Base-by-base conservation (phyloP, 1,140 invertebrate genomes). In the Ctenoplectra terminalis region DNA sequence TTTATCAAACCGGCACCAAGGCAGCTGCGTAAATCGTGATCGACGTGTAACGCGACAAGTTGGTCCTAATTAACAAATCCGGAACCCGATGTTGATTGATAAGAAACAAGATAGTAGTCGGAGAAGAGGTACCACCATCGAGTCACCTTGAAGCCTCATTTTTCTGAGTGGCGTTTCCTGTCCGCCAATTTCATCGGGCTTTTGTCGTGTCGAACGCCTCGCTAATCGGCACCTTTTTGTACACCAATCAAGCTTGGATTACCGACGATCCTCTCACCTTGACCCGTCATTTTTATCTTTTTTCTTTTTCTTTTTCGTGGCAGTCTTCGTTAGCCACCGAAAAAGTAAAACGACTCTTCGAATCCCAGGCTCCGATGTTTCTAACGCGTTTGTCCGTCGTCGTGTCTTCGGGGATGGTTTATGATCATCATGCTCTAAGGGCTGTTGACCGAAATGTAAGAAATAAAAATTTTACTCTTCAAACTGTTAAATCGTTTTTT, bases 161-260 rank as follows among this genome's bases (percentile, higher is more conserved):
- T 92, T 91, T 92, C 76, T 89, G 91, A 92, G 84, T 92, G 90
- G 89, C 90, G 81, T 92, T 93, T 93, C 91, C 92, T 92, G 92
- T 75, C 81, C 50, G 71, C 52, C 66, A 87, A 43, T 90, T 90
- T 92, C 80, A 72, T 85, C 86, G 84, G 85, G 74, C 84, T 88
- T 87, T 91, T 92, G 88, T 91, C 88, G 83, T 81, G 87, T 70
- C 87, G 87, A 91, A 91, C 81, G 87, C 77, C 54, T 86, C 89
- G 83, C 81, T 92, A 93, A 94, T 93, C 89, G 88, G 72, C 89
- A 90, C 88, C 90, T 93, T 93, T 94, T 94, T 94, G 93, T 94
- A 43, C 86, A 29, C 78, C 92, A 93, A 94, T 94, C 84, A 91
- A 93, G 92, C 92, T 94, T 86, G 87, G 84, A 88, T 93, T 94